Percentiles rank a stretch among this genome's conserved stretches.
Conservation (phyloP, 1,140 invertebrate species). For the Magallana angulata region DNA sequence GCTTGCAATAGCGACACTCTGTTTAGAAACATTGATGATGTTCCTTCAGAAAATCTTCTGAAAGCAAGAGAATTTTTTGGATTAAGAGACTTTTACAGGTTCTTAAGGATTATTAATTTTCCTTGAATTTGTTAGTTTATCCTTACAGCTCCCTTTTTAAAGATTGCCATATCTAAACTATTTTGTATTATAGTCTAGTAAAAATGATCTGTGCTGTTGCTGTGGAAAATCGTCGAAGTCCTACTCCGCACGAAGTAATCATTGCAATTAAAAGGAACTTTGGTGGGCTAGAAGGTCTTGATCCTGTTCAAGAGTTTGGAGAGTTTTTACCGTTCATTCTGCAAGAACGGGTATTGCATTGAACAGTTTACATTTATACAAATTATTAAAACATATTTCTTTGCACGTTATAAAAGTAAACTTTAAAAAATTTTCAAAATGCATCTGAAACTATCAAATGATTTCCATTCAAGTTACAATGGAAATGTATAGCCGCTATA, state of each 20-base stretch:
- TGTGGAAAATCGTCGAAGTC: slow-evolving; percentile 46
- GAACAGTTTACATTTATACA: no score
- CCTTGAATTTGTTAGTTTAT: no score
- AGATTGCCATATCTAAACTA: neutral
- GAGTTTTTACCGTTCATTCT: neutral
- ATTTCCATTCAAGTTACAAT: no score
- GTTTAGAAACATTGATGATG: neutral
- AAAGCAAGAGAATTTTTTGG: slow-evolving; percentile 76
- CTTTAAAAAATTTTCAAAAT: no score
- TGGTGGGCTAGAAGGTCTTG: slow-evolving; percentile 70
- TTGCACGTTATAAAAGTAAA: no score
- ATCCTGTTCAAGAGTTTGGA: slow-evolving; percentile 68
- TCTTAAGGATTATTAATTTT: neutral
- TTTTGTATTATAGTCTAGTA: slow-evolving; percentile 66
- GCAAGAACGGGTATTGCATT: neutral
- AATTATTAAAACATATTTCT: no score
- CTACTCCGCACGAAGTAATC: slow-evolving; percentile 65
- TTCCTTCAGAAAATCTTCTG: slow-evolving; percentile 50
- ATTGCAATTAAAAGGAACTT: slow-evolving; percentile 73
- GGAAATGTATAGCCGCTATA: no score
- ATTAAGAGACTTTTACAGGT: slow-evolving; percentile 78
- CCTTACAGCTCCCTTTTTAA: no score
- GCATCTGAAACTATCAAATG: no score
- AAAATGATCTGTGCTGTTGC: slow-evolving; percentile 75
- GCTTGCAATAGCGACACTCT: neutral